Base-by-base conservation (phyloP, 1,140 invertebrate genomes). In the Euborellia annulipes region DNA sequence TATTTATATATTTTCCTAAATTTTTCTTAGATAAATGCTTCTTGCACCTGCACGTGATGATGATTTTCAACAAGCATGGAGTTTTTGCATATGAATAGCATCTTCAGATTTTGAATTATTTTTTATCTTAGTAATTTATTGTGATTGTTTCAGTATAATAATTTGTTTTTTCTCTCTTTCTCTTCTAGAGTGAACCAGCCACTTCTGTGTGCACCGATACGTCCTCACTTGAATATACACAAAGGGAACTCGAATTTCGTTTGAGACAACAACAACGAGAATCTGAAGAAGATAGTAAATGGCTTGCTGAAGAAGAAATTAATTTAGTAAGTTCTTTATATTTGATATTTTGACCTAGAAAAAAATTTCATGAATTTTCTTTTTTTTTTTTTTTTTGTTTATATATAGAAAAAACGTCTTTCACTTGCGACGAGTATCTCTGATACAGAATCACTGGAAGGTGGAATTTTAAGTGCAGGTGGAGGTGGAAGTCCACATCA, bases 201-300 rank as follows among this genome's bases (percentile, higher is more conserved):
- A 6, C 39, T 22, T 4, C n/a, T 20, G n/a, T 18, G 39, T 18
- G 20, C 14, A 41, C 2, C n/a, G n/a, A n/a, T n/a, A n/a, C n/a
- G n/a, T n/a, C n/a, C n/a, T n/a, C n/a, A n/a, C n/a, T n/a, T n/a
- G 45, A 71, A 42, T 41, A 65, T 41, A 79, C 81, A 51, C 69
- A 77, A 44, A 69, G 73, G 45, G 60, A 74, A 50, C 55, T 85
- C 27, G 78, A 82, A 55, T 69, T 75, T 50, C 68, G 73, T 50
- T 62, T 92, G 27, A 68, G 78, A 52, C 74, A 86, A 58, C 88
- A 94, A 58, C 80, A 87, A 54, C 72, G 78, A 52, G 83, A 93
- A 61, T 89, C 83, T n/a, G 84, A 90, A 57, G 88, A 90, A 62
- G 91, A 96, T 62, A 79, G 84, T 38, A 70, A 77, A 57, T 96